phyloP scores from a whole-genome alignment of 1,140 invertebrate genomes.

The Anastrepha ludens region DNA sequence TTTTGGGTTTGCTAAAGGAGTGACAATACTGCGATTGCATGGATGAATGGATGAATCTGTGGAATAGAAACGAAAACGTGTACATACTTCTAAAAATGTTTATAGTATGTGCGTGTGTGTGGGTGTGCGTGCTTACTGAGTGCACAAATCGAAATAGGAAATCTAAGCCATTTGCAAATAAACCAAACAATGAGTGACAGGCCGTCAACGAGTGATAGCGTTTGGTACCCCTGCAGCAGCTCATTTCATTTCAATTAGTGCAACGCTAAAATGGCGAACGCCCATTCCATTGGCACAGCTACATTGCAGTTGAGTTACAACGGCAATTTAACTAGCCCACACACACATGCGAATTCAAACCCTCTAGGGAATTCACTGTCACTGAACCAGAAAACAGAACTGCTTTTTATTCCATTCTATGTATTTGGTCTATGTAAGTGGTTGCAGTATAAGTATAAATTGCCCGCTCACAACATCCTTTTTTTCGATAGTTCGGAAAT shows the following conservation, averaged over 20 bases:
- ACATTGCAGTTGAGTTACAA: neutral
- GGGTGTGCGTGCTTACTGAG: neutral
- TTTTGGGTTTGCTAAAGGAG: neutral
- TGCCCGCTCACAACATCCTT: no score
- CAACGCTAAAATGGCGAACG: constrained; percentile 14
- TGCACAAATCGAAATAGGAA: neutral
- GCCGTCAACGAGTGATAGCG: neutral
- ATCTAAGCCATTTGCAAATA: neutral
- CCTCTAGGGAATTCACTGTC: no score
- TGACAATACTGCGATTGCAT: neutral
- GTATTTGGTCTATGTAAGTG: no score
- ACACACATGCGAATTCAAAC: neutral
- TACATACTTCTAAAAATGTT: neutral
- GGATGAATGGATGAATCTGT: neutral
- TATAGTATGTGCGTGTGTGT: neutral
- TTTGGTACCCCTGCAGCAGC: neutral
- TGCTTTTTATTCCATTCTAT: no score
- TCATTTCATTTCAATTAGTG: constrained; percentile 39
- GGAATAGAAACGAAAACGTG: neutral
- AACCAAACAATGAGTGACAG: neutral
- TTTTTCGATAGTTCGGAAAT: no score
- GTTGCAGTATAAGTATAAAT: no score
- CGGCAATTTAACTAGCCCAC: neutral
- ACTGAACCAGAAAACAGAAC: no score
- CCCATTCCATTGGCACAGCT: neutral